A percentile compares a stretch with the other conserved stretches of the same genome.
phyloP scores from a whole-genome alignment of 2,797 vertebrate species.

The Parambassis ranga region DNA sequence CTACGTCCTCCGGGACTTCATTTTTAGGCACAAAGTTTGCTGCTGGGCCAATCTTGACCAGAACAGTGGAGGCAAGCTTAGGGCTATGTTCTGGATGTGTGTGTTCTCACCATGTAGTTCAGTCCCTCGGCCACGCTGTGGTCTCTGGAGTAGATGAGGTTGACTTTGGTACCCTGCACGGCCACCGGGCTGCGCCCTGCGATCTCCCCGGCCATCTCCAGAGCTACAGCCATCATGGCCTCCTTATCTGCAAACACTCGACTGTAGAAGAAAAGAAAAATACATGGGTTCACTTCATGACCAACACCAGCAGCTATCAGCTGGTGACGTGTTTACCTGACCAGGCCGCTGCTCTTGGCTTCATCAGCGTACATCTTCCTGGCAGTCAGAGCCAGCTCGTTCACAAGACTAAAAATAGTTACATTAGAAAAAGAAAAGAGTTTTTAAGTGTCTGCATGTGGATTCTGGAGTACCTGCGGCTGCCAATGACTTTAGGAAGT shows the following conservation, averaged over 20 bases:
- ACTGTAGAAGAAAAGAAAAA: slow-evolving; percentile 64
- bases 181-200: slow-evolving; percentile 88
- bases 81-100: rapidly evolving
- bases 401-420: slow-evolving; percentile 90
- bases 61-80: background rate
- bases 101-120: slow-evolving; percentile 77
- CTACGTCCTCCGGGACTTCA: too few relatives aligned
- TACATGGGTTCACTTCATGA: too few relatives aligned
- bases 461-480: slow-evolving; percentile 78
- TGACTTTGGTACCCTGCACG: slow-evolving; percentile 89
- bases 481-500: slow-evolving; percentile 88
- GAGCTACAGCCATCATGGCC: slow-evolving; percentile 78
- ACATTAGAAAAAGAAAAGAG: too few relatives aligned
- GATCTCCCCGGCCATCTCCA: slow-evolving; percentile 85
- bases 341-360: slow-evolving; percentile 85
- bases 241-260: slow-evolving; percentile 87
- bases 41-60: too few relatives aligned
- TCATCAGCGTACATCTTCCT: slow-evolving; percentile 90
- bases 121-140: slow-evolving; percentile 84
- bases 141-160: slow-evolving; percentile 87
- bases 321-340: slow-evolving; percentile 79
- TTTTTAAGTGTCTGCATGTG: too few relatives aligned
- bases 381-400: slow-evolving; percentile 86
- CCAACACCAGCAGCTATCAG: too few relatives aligned
- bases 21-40: too few relatives aligned